A percentile compares a stretch with the other conserved stretches of the same genome.
Evolutionary conservation across 2,797 vertebrate genomes (phyloP).

Genomic region (Erithacus rubecula): DNA sequence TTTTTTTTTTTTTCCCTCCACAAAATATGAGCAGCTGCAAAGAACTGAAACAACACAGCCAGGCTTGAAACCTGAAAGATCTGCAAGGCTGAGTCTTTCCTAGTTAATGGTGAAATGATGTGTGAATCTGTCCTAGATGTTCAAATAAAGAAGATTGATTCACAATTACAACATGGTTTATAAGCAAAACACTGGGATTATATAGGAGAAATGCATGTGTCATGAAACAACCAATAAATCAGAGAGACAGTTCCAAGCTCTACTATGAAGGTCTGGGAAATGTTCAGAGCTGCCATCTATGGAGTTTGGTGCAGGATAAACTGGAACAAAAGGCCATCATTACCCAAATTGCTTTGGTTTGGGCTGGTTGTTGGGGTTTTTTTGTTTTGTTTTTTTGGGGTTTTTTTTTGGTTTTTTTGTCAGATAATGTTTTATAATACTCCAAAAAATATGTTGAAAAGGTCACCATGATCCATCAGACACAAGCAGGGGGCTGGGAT

Average conservation of each 20-base stretch:
- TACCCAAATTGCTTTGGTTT: background rate
- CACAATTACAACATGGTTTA: constrained; percentile 4
- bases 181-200: constrained; percentile 46
- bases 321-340: background rate
- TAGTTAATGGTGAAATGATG: constrained; percentile 55
- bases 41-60: background rate
- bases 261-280: constrained; percentile 63
- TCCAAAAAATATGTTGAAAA: background rate
- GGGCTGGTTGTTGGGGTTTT: background rate
- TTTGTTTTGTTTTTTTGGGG: no score
- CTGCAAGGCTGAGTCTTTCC: background rate
- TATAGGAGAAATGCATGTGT: constrained; percentile 26
- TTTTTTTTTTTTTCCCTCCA: background rate
- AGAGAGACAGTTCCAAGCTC: constrained; percentile 50
- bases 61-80: constrained; percentile 14
- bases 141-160: constrained; percentile 68
- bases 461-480: background rate
- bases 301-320: constrained; percentile 4
- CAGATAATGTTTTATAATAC: background rate
- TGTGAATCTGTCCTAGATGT: constrained; percentile 45
- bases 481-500: background rate
- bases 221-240: constrained; percentile 46
- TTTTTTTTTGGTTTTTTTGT: background rate
- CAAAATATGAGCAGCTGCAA: background rate
- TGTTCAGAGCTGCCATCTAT: constrained; percentile 3